Evolutionary conservation across 2,888 invertebrate species (phyloP).

Genomic region (Sarcophaga variegata): DNA sequence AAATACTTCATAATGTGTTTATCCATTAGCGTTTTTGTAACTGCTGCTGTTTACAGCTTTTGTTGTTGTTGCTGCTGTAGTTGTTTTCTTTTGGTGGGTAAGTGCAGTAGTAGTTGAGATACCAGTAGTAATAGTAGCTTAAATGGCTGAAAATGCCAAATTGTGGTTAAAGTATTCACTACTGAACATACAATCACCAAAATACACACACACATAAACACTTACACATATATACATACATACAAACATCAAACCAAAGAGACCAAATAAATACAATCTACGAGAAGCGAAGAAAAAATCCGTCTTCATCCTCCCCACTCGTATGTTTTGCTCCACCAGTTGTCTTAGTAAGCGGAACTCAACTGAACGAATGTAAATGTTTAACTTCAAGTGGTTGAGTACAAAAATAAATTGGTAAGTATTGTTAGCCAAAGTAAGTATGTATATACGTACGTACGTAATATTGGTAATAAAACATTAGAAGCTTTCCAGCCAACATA

Average conservation of each 20-base stretch:
- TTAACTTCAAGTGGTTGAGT: slow-evolving; percentile 41
- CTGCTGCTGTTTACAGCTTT: neutral
- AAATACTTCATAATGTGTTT: slow-evolving; percentile 73
- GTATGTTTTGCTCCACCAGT: neutral
- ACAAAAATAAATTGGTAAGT: slow-evolving; percentile 45
- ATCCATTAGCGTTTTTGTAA: slow-evolving; percentile 78
- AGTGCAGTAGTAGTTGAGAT: slow-evolving; percentile 64
- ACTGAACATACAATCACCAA: neutral
- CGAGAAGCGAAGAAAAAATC: slow-evolving; percentile 8
- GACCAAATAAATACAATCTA: slow-evolving; percentile 25
- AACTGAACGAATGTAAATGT: slow-evolving; percentile 48
- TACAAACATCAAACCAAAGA: neutral
- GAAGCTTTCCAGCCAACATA: slow-evolving; percentile 16
- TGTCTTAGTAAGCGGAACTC: neutral
- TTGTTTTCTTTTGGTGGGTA: slow-evolving; percentile 47
- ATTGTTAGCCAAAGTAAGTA: neutral
- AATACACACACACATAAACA: neutral
- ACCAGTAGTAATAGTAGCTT: slow-evolving; percentile 66
- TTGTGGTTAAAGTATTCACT: slow-evolving; percentile 61
- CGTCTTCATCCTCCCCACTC: neutral
- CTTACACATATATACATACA: neutral
- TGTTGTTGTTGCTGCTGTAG: neutral
- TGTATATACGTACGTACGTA: neutral
- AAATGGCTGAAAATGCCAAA: slow-evolving; percentile 64
- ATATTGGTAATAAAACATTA: slow-evolving; percentile 32